These are phyloP conservation scores for Phenganax marumi DNA, from an alignment of 92 coral and sea anemone genomes.

Conservation along the genomic window DNA sequence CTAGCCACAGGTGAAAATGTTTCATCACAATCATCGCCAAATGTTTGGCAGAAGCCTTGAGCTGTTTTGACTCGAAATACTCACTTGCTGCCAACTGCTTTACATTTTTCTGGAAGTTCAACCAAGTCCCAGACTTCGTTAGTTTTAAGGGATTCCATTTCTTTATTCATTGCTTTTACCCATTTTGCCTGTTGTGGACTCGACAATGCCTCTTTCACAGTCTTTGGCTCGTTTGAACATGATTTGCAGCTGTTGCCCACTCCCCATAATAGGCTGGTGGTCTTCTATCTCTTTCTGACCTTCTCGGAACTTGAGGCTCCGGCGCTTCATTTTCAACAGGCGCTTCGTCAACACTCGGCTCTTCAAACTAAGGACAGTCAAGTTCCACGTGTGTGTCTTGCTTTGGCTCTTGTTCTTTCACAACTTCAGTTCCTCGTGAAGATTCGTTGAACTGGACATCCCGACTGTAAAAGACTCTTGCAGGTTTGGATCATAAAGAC, in stretches of 20 bases:
- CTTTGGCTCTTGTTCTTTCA: conserved; percentile 20
- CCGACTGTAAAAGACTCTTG: conserved; percentile 49
- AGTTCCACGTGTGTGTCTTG: conserved; percentile 1
- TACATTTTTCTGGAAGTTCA: conserved; percentile 56
- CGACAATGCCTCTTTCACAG: too few relatives aligned
- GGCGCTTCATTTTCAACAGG: conserved; percentile 10
- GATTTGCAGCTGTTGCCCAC: conserved; percentile 31
- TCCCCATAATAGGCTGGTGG: conserved; percentile 23
- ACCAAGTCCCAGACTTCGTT: conserved; percentile 58
- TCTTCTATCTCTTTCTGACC: conserved; percentile 28
- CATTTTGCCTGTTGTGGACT: conserved; percentile 50
- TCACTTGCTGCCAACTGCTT: conserved; percentile 59
- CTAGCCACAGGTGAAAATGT: conserved; percentile 57
- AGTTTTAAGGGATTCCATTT: too few relatives aligned
- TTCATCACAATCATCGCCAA: conserved; percentile 57
- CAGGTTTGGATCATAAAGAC: conserved; percentile 44
- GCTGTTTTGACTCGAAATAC: conserved; percentile 53
- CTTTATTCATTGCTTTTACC: conserved; percentile 51
- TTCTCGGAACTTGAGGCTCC: conserved; percentile 26
- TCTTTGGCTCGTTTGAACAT: conserved; percentile 45
- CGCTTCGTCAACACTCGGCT: neutral
- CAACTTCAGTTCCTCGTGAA: conserved; percentile 4
- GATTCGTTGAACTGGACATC: conserved; percentile 51
- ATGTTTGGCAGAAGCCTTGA: conserved; percentile 50
- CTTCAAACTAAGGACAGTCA: conserved; percentile 24